Evolutionary conservation across 2,797 vertebrate genomes (phyloP).

Genomic region (Anguilla obscura): DNA sequence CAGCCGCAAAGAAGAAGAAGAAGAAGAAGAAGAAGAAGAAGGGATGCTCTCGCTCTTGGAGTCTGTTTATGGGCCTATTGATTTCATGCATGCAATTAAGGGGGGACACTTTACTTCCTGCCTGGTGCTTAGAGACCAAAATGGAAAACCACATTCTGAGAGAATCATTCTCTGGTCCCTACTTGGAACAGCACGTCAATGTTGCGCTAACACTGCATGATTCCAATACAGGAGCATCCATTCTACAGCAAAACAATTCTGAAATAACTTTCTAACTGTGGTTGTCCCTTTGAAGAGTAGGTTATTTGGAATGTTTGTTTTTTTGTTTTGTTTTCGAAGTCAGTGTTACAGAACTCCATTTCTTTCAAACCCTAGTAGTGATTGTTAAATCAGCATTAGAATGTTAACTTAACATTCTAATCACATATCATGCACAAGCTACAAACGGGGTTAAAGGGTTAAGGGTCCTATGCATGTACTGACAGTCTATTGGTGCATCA

Average conservation of each 20-base stretch:
- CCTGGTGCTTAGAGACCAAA: neutral
- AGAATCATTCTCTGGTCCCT: neutral
- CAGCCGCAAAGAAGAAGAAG: neutral
- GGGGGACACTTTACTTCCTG: constrained; percentile 2
- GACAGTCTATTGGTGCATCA: neutral
- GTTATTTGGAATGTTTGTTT: too few relatives aligned
- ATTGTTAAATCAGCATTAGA: neutral
- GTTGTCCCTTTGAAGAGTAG: too few relatives aligned
- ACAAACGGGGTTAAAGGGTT: neutral
- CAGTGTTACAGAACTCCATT: too few relatives aligned
- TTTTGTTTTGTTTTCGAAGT: too few relatives aligned
- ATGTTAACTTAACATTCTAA: neutral
- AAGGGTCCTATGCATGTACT: neutral
- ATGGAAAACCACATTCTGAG: neutral
- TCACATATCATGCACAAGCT: neutral
- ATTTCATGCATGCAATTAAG: neutral
- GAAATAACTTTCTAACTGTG: too few relatives aligned
- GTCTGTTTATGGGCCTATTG: constrained; percentile 16
- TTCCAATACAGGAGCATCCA: too few relatives aligned
- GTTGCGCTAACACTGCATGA: too few relatives aligned
- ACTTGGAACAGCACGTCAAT: neutral
- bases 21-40: neutral
- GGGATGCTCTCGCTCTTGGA: neutral
- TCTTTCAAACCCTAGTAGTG: neutral
- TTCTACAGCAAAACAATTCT: too few relatives aligned